Evolutionary conservation across 2,797 vertebrate genomes (phyloP), one percentile per base, ranked within the genome.

Genomic region (Pachyuromys duprasi): DNA sequence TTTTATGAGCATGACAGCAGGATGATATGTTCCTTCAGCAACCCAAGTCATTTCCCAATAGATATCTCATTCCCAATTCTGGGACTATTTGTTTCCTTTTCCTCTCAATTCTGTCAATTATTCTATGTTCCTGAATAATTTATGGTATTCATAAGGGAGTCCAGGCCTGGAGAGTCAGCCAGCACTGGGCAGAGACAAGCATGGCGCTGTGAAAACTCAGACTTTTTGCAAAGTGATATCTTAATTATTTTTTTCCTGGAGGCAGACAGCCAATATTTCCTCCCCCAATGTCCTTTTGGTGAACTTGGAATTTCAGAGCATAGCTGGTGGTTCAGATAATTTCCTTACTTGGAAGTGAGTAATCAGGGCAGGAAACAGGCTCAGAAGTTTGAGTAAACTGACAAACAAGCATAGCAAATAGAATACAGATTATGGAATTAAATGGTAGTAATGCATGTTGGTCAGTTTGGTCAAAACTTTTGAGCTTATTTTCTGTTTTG

Each of bases 181-280:
- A 93, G 26, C 75, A 93, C 69, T 31, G 90, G 87, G 74, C 65
- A 69, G 80, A 94, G 86, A 90, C 36, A 95, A 26, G 81, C 81
- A 89, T 1, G 15, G 86, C 90, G 74, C 80, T 93, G 86, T 83
- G 95, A 93, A 96, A 96, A 95, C 55, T 96, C 96, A 92, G 60
- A 83, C 28, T 22, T 84, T 96, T 89, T 94, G 95, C 94, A 96
- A 97, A 97, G 62, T 97, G 95, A 95, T 97, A 96, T 87, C 92
- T 96, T 97, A 90, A 96, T 95, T 96, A 96, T 95, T 95, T 94
- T 95, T 96, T 55, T 82, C 72, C 82, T 45, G 53, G 60, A 93
- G 90, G 90, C 94, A 94, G 36, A 76, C 36, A 87, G 95, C 96
- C 96, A 95, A 97, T 36, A 88, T 91, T 89, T 62, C 95, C 69